These are phyloP conservation scores for Tiphia femorata DNA, from an alignment of 2,888 invertebrate genomes.

Conservation along the genomic window DNA sequence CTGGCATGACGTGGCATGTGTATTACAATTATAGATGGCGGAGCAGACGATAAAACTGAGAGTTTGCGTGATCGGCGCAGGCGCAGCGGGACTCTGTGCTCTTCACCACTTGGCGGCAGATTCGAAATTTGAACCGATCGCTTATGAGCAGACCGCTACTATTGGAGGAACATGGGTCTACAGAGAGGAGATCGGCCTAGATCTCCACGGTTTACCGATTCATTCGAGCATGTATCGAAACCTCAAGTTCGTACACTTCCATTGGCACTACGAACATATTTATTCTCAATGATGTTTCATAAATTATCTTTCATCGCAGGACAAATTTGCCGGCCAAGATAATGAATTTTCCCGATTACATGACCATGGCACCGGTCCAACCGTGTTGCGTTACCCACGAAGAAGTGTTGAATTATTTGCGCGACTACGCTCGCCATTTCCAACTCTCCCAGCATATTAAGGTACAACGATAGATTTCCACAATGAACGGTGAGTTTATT, in stretches of 20 bases:
- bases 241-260: constrained; percentile 71
- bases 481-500: not conserved
- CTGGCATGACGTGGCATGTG: too few species aligned
- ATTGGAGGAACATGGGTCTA: constrained; percentile 89
- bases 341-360: constrained; percentile 83
- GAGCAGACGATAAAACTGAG: constrained; percentile 40
- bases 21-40: constrained; percentile 1
- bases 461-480: constrained; percentile 65
- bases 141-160: constrained; percentile 78
- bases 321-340: constrained; percentile 86
- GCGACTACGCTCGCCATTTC: constrained; percentile 76
- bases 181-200: constrained; percentile 74
- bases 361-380: constrained; percentile 71
- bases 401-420: constrained; percentile 79
- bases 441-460: constrained; percentile 75
- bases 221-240: constrained; percentile 87
- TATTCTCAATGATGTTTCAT: not conserved
- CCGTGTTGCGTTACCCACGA: constrained; percentile 77
- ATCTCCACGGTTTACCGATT: constrained; percentile 77
- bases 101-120: constrained; percentile 74
- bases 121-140: constrained; percentile 71
- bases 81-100: constrained; percentile 80
- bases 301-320: constrained; percentile 58
- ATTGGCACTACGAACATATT: not conserved
- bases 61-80: constrained; percentile 81